Percentiles rank a stretch among this genome's conserved stretches.
These are phyloP conservation scores for Recurvirostra avosetta DNA, from an alignment of 2,113 vertebrate genomes.

Conservation along the genomic window DNA sequence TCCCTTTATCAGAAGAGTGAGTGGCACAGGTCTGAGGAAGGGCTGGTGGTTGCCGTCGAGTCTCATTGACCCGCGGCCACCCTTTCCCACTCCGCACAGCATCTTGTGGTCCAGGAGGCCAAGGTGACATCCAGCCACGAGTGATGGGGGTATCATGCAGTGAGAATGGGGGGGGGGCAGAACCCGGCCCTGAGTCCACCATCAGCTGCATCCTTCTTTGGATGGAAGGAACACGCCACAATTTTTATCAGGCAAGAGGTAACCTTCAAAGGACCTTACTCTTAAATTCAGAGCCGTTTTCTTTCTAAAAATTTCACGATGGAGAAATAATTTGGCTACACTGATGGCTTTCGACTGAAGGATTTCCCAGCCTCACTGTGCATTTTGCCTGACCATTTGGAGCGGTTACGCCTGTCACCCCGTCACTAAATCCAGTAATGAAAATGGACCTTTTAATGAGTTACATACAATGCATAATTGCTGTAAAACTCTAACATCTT, in stretches of 20 bases:
- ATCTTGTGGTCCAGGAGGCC: not conserved
- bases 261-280: not conserved
- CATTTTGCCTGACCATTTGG: conserved; percentile 43
- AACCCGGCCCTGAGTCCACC: not conserved
- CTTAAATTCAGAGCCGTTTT: not conserved
- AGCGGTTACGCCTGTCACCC: conserved; percentile 50
- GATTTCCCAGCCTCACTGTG: not conserved
- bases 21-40: not conserved
- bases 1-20: not conserved
- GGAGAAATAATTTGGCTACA: not conserved
- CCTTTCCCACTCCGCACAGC: not conserved
- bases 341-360: not conserved
- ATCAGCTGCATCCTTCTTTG: not conserved
- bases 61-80: not conserved
- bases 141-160: not conserved
- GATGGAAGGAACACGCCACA: not conserved
- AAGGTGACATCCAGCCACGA: not conserved
- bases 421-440: conserved; percentile 52
- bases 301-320: not conserved
- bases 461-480: conserved; percentile 53
- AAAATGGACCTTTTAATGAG: conserved; percentile 69
- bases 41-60: not conserved
- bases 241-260: not conserved
- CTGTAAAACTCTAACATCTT: conserved; percentile 55
- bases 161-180: not conserved